Percentiles rank a stretch among this genome's conserved stretches.
Conservation (phyloP, 2,113 vertebrate genomes). For the Dryoscopus gambensis region DNA sequence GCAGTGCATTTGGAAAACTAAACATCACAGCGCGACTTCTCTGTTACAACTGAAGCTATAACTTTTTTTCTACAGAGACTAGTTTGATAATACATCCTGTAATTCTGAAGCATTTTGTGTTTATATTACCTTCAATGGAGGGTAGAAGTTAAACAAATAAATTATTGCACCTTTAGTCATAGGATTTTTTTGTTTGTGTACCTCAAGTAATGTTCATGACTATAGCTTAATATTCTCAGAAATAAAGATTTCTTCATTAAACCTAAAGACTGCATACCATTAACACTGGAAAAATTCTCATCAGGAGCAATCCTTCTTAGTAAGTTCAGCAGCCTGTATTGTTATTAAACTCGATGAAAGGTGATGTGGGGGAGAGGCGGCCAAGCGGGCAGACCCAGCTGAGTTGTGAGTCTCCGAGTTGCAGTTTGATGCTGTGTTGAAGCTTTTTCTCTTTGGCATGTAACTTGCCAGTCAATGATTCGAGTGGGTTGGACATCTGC, state of each 20-base stretch:
- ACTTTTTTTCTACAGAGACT: slow-evolving; percentile 66
- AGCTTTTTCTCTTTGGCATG: background rate
- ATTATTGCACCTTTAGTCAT: slow-evolving; percentile 68
- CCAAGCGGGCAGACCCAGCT: fast-evolving
- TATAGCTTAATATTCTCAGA: slow-evolving; percentile 46
- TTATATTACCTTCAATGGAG: slow-evolving; percentile 67
- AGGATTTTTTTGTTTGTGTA: slow-evolving; percentile 62
- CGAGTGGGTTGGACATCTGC: background rate
- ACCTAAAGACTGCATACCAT: slow-evolving; percentile 16
- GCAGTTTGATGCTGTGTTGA: background rate
- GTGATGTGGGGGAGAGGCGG: background rate
- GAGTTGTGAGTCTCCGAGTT: background rate
- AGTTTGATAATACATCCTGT: slow-evolving; percentile 68
- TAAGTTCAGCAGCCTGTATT: background rate
- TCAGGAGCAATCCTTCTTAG: background rate
- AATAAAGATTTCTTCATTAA: slow-evolving; percentile 59
- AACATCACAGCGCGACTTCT: slow-evolving; percentile 43
- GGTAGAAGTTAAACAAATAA: slow-evolving; percentile 67
- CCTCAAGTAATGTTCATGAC: slow-evolving; percentile 48
- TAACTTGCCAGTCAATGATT: background rate
- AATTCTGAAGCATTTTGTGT: slow-evolving; percentile 66
- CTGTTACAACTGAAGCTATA: slow-evolving; percentile 58
- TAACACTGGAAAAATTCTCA: background rate
- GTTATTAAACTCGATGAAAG: background rate
- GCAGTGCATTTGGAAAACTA: slow-evolving; percentile 61